Percentiles rank a stretch among this genome's conserved stretches.
Conservation (phyloP, 2,888 invertebrate species). For the Phortica okadai region DNA sequence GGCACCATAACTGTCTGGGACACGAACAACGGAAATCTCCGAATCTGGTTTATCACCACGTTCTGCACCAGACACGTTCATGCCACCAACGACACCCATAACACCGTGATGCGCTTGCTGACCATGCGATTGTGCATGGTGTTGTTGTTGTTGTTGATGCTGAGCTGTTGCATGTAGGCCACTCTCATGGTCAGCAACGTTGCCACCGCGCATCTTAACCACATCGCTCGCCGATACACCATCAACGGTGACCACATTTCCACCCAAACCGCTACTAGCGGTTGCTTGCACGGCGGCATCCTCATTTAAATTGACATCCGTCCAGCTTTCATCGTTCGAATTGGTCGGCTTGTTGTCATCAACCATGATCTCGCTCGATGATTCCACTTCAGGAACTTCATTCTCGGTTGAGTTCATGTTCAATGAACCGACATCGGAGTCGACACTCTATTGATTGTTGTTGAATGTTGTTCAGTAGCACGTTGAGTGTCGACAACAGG, state of each 20-base stretch:
- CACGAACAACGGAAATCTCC: conserved; percentile 85
- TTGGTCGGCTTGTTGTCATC: conserved; percentile 85
- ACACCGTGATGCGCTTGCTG: conserved; percentile 74
- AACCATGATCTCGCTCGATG: conserved; percentile 82
- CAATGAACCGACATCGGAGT: conserved; percentile 87
- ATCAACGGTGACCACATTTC: conserved; percentile 49
- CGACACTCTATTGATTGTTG: conserved; percentile 82
- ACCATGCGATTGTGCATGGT: conserved; percentile 81
- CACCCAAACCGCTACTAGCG: conserved; percentile 47
- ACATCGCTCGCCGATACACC: conserved; percentile 26
- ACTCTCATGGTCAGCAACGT: conserved; percentile 42
- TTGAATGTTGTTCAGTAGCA: background rate
- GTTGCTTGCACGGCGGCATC: conserved; percentile 78
- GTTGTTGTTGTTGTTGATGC: conserved; percentile 49
- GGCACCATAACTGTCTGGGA: conserved; percentile 78
- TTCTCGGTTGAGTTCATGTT: conserved; percentile 85
- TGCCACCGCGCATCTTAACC: conserved; percentile 27
- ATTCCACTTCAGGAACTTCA: conserved; percentile 83
- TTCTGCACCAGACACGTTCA: conserved; percentile 75
- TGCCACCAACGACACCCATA: conserved; percentile 48
- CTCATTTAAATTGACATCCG: conserved; percentile 93
- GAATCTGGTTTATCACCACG: conserved; percentile 84
- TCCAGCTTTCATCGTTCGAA: conserved; percentile 92
- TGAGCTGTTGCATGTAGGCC: conserved; percentile 40
- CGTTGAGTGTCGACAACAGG: background rate